Evolutionary conservation across 2,888 invertebrate species (phyloP).

Genomic region (Pristionchus entomophagus): DNA sequence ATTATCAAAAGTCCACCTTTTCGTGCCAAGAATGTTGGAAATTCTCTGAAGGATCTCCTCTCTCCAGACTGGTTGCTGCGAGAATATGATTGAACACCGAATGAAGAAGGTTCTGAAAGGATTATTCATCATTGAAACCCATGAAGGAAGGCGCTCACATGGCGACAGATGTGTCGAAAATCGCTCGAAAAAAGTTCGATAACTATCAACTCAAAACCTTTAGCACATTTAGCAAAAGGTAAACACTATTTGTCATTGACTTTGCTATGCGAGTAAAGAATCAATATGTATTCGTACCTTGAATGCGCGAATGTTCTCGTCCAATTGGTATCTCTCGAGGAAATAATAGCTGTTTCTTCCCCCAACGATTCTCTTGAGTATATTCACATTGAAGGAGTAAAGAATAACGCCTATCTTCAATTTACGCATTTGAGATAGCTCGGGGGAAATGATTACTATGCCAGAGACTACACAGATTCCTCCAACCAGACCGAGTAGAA

Average conservation of each 20-base stretch:
- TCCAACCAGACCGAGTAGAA: neutral
- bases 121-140: neutral
- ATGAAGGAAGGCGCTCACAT: neutral
- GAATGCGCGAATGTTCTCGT: conserved; percentile 22
- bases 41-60: neutral
- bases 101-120: neutral
- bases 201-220: neutral
- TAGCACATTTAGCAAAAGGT: neutral
- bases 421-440: too few relatives aligned
- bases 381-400: neutral
- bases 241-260: too few relatives aligned
- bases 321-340: neutral
- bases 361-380: neutral
- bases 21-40: neutral
- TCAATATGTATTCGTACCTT: neutral
- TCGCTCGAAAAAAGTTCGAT: neutral
- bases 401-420: neutral
- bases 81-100: neutral
- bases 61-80: conserved; percentile 10
- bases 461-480: neutral
- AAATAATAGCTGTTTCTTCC: neutral
- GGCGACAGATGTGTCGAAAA: neutral
- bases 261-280: too few relatives aligned
- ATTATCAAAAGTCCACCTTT: neutral
- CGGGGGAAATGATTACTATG: neutral